Percentiles rank a stretch among this genome's conserved stretches.
phyloP scores from a whole-genome alignment of 1,140 invertebrate species.

The Diabrotica virgifera region DNA sequence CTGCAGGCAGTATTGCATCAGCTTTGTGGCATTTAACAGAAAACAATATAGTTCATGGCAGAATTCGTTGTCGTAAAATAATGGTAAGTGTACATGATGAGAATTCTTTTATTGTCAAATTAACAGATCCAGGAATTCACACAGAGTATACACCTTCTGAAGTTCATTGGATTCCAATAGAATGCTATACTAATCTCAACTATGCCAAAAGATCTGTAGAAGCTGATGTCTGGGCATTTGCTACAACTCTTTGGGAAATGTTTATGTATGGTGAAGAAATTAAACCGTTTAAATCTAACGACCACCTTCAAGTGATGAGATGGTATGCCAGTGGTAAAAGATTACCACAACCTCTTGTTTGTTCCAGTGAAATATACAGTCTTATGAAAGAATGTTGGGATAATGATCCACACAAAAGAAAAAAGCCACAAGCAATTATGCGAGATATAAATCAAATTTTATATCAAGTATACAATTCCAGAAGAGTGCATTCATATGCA shows the following conservation, averaged over 20 bases:
- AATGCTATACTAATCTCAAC: constrained; percentile 68
- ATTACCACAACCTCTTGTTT: constrained; percentile 70
- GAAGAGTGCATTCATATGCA: constrained; percentile 58
- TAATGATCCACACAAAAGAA: constrained; percentile 63
- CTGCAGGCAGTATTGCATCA: constrained; percentile 69
- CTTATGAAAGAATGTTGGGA: constrained; percentile 89
- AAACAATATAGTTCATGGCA: constrained; percentile 78
- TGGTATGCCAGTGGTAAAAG: constrained; percentile 66
- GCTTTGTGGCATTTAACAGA: constrained; percentile 80
- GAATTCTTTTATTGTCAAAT: constrained; percentile 70
- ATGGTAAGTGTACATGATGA: constrained; percentile 67
- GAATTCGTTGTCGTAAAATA: constrained; percentile 79
- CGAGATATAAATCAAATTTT: constrained; percentile 79
- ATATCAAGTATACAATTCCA: constrained; percentile 65
- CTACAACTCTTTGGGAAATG: constrained; percentile 87
- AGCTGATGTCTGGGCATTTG: constrained; percentile 85
- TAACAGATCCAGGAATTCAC: constrained; percentile 74
- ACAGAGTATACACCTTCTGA: constrained; percentile 54
- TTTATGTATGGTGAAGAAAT: constrained; percentile 71
- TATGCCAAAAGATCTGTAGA: constrained; percentile 55
- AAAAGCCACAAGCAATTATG: constrained; percentile 77
- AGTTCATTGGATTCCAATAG: constrained; percentile 82
- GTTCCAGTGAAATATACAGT: constrained; percentile 77
- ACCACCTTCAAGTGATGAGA: constrained; percentile 37
- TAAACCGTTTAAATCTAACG: constrained; percentile 23